Evolutionary conservation across 2,797 vertebrate species (phyloP).

Genomic region (Intellagama lesueurii): DNA sequence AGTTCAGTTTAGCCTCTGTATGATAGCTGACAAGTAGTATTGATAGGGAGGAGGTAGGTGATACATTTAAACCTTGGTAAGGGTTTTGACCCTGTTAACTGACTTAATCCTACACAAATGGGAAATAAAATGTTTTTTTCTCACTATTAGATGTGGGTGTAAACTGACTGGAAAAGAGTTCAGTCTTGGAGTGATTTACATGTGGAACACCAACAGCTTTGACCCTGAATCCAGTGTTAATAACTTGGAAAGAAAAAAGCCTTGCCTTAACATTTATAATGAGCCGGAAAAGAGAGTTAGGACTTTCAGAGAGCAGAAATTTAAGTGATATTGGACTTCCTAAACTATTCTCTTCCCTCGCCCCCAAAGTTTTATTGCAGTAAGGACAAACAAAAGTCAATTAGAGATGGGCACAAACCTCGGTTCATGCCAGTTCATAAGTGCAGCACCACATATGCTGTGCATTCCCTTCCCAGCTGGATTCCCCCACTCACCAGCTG

Average conservation of each 20-base stretch:
- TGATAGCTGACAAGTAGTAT: background rate
- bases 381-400: background rate
- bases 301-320: background rate
- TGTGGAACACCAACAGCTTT: background rate
- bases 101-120: background rate
- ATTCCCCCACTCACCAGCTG: no score
- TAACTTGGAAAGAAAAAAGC: background rate
- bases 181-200: background rate
- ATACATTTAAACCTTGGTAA: background rate
- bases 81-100: background rate
- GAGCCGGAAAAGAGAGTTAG: background rate
- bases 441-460: no score
- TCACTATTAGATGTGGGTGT: background rate
- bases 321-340: no score
- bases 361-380: background rate
- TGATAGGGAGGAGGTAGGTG: background rate
- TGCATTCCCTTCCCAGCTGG: no score
- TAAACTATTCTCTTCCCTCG: background rate
- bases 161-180: background rate
- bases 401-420: no score
- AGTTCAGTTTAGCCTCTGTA: background rate
- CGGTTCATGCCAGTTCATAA: no score
- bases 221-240: background rate
- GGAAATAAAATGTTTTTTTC: background rate
- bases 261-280: background rate